These are phyloP conservation scores for Lasioglossum villosulum DNA, from an alignment of 2,888 invertebrate species.

Conservation along the genomic window DNA sequence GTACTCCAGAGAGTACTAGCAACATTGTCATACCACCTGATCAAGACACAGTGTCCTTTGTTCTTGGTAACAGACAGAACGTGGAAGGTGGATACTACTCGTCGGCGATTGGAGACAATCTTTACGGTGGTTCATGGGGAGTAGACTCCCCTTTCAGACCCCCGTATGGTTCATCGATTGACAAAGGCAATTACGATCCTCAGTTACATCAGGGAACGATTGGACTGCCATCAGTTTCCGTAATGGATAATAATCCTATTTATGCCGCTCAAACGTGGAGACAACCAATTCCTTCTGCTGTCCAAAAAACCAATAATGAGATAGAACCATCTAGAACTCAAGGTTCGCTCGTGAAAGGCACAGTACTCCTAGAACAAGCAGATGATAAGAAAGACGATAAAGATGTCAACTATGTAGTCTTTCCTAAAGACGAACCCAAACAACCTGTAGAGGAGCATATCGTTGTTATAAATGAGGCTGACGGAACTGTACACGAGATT, in stretches of 20 bases:
- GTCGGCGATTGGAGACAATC: slow-evolving; percentile 85
- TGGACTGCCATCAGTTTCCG: slow-evolving; percentile 71
- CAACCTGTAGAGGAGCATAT: slow-evolving; percentile 77
- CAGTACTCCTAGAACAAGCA: slow-evolving; percentile 30
- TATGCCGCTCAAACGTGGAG: slow-evolving; percentile 73
- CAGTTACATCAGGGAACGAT: slow-evolving; percentile 73
- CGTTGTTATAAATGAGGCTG: slow-evolving; percentile 79
- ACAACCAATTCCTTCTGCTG: slow-evolving; percentile 40
- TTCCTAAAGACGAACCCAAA: slow-evolving; percentile 59
- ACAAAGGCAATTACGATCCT: slow-evolving; percentile 33
- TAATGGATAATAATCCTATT: slow-evolving; percentile 52
- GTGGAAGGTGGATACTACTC: slow-evolving; percentile 85
- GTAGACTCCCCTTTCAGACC: slow-evolving; percentile 72
- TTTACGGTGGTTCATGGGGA: slow-evolving; percentile 78
- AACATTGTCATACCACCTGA: slow-evolving; percentile 88
- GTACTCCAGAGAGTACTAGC: slow-evolving; percentile 86
- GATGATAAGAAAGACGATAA: slow-evolving; percentile 54
- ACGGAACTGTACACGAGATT: slow-evolving; percentile 76
- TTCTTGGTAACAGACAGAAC: slow-evolving; percentile 88
- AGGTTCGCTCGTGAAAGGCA: slow-evolving; percentile 36
- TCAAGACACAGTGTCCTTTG: slow-evolving; percentile 88
- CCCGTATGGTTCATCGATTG: slow-evolving; percentile 52
- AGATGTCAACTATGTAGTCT: slow-evolving; percentile 57
- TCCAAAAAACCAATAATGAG: slow-evolving; percentile 55
- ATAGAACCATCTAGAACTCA: slow-evolving; percentile 54